Evolutionary conservation across 2,888 invertebrate genomes (phyloP).

Genomic region (Suillia variegata): DNA sequence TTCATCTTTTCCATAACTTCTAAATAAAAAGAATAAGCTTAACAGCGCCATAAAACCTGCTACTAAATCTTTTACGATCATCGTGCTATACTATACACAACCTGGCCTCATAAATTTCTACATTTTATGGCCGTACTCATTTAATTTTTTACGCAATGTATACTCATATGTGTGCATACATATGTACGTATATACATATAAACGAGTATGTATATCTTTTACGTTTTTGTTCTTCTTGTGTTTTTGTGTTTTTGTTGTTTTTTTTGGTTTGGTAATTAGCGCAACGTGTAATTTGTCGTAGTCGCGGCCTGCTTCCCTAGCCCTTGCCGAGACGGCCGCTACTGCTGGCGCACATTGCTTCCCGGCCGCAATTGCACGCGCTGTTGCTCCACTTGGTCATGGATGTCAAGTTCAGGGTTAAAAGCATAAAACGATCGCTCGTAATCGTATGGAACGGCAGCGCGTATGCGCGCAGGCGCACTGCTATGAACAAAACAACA

Average conservation of each 20-base stretch:
- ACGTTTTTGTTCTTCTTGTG: neutral
- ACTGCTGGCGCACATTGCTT: too few relatives aligned
- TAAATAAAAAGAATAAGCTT: too few relatives aligned
- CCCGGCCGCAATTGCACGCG: neutral
- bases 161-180: too few relatives aligned
- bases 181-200: too few relatives aligned
- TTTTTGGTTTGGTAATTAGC: slow-evolving; percentile 5
- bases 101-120: neutral
- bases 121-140: neutral
- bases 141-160: neutral
- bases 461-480: neutral
- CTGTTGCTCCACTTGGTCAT: slow-evolving; percentile 3
- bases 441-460: neutral
- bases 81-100: too few relatives aligned
- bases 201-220: too few relatives aligned
- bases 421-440: slow-evolving; percentile 12
- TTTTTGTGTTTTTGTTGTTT: neutral
- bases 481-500: neutral
- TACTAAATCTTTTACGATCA: too few relatives aligned
- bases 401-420: slow-evolving; percentile 24
- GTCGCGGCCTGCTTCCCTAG: neutral
- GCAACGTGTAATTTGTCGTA: neutral
- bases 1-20: too few relatives aligned
- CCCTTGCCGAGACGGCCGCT: neutral
- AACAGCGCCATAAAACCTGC: too few relatives aligned